A percentile compares a stretch with the other conserved stretches of the same genome.
phyloP scores from a whole-genome alignment of 2,797 vertebrate species.

The Schizopygopsis malacanthus region DNA sequence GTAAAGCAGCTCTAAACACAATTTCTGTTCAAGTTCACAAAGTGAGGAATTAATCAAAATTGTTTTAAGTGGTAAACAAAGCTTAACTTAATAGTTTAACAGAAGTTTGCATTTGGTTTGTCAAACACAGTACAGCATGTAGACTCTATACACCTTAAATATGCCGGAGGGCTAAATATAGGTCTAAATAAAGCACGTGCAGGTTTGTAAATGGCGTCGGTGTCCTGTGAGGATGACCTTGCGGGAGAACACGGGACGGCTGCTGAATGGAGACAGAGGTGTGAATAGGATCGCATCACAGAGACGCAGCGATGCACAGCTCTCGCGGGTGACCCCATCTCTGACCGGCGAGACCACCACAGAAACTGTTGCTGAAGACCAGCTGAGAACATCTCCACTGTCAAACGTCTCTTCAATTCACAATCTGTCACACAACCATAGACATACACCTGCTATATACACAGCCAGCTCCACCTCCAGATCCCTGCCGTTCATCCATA shows the following conservation, averaged over 20 bases:
- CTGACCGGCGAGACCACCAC: conserved; percentile 52
- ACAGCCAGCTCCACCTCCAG: neutral
- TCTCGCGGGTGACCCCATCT: conserved; percentile 41
- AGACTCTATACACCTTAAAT: neutral
- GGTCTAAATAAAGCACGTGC: conserved; percentile 35
- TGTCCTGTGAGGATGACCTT: conserved; percentile 59
- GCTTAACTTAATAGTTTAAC: neutral
- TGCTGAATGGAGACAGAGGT: conserved; percentile 56
- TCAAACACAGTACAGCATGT: neutral
- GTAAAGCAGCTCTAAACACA: neutral
- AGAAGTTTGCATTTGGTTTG: neutral
- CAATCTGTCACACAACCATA: too few relatives aligned
- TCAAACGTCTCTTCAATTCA: conserved; percentile 45
- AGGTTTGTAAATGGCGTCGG: conserved; percentile 57
- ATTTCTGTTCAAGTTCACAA: neutral
- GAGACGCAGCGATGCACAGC: conserved; percentile 51
- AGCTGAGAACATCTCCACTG: conserved; percentile 44
- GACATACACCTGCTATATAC: neutral
- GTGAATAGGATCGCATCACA: conserved; percentile 65
- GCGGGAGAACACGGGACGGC: conserved; percentile 25
- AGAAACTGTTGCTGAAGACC: conserved; percentile 51
- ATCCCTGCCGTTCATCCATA: neutral
- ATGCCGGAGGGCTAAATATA: conserved; percentile 47
- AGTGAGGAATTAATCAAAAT: neutral
- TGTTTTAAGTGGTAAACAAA: neutral